These are phyloP conservation scores for Nemurella pictetii DNA, from an alignment of 2,888 invertebrate genomes.

Conservation along the genomic window DNA sequence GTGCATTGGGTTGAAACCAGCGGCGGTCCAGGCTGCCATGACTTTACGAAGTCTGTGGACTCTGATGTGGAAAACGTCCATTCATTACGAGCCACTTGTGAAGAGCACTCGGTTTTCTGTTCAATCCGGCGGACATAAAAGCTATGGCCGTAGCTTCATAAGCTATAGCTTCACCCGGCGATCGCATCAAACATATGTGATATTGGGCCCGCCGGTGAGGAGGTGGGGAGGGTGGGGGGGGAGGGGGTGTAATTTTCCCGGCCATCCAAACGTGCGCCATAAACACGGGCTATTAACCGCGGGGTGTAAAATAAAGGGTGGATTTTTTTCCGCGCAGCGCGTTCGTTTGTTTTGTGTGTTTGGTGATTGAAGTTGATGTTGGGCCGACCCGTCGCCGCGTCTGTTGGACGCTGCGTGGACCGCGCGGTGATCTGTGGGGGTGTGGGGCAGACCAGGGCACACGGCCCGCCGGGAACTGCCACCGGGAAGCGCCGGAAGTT, in stretches of 20 bases:
- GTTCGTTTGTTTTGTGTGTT: neutral
- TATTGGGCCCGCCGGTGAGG: too few species aligned
- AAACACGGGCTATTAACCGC: neutral
- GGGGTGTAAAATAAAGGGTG: neutral
- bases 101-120: neutral
- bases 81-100: neutral
- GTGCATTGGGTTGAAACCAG: too few species aligned
- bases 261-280: too few species aligned
- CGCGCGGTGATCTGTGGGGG: too few species aligned
- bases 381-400: too few species aligned
- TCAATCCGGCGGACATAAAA: neutral
- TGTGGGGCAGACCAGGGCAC: too few species aligned
- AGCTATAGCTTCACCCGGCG: neutral
- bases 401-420: too few species aligned
- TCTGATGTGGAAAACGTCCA: neutral
- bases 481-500: too few species aligned
- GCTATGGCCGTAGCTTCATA: neutral
- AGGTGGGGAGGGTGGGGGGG: neutral
- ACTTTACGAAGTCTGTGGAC: too few species aligned
- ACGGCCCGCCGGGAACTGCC: too few species aligned
- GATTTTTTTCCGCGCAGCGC: too few species aligned
- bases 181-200: neutral
- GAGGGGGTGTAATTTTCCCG: neutral
- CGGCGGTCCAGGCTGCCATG: too few species aligned
- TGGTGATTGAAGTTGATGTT: neutral